These are phyloP conservation scores for Python bivittatus DNA, from an alignment of 2,113 vertebrate species.

Conservation along the genomic window DNA sequence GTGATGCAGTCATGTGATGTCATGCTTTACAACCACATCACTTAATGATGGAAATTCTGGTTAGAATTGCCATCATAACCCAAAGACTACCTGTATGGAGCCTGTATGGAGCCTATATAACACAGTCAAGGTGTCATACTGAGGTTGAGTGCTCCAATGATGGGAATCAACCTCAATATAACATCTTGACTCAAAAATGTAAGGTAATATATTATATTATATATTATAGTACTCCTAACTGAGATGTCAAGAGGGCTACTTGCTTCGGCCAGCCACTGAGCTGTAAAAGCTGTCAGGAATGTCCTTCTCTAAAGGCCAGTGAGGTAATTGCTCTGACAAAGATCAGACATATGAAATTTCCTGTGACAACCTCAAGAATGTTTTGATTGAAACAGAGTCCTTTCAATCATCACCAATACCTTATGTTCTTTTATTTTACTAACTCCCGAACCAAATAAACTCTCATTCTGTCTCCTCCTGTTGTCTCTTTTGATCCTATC, in stretches of 20 bases:
- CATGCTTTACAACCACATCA: no score
- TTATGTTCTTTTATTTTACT: not conserved
- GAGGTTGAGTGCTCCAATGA: no score
- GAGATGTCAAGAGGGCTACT: not conserved
- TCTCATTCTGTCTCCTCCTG: not conserved
- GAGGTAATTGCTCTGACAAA: not conserved
- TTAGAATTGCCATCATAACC: not conserved
- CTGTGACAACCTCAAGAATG: not conserved
- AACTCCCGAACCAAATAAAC: not conserved
- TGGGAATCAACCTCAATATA: not conserved
- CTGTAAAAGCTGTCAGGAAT: not conserved
- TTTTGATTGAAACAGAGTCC: not conserved
- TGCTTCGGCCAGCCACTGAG: not conserved
- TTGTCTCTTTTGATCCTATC: not conserved
- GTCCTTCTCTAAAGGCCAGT: not conserved
- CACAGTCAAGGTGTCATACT: no score
- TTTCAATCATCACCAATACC: not conserved
- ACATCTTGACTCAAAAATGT: not conserved
- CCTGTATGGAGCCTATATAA: no score
- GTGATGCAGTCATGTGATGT: no score
- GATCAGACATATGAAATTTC: not conserved
- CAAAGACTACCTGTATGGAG: not conserved
- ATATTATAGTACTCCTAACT: not conserved
- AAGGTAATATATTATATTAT: not conserved
- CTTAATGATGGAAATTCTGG: not conserved